These are phyloP conservation scores for Philereme vetulata DNA, from an alignment of 2,888 invertebrate species.

Conservation along the genomic window DNA sequence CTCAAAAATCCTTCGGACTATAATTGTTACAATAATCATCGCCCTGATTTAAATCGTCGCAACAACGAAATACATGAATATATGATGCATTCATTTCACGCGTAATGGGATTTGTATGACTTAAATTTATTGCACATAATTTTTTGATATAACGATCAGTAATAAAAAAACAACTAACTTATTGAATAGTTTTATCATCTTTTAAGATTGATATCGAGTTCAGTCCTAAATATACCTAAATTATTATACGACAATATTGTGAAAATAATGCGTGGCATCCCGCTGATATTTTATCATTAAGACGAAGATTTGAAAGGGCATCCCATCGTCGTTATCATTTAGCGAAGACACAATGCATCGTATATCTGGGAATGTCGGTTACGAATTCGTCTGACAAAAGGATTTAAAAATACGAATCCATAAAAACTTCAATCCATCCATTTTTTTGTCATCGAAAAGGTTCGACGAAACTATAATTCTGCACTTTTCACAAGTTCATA, in stretches of 20 bases:
- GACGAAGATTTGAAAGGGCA: slow-evolving; percentile 64
- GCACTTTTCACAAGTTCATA: slow-evolving; percentile 61
- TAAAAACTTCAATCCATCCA: slow-evolving; percentile 65
- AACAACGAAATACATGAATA: slow-evolving; percentile 11
- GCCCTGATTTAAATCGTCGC: slow-evolving; percentile 21
- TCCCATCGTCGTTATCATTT: slow-evolving; percentile 69
- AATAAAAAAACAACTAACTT: slow-evolving; percentile 27
- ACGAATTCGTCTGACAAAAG: slow-evolving; percentile 71
- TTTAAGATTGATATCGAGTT: slow-evolving; percentile 22
- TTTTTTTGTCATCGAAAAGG: slow-evolving; percentile 71
- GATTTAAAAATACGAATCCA: slow-evolving; percentile 71
- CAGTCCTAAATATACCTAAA: slow-evolving; percentile 51
- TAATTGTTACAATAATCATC: slow-evolving; percentile 36
- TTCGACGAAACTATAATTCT: slow-evolving; percentile 74
- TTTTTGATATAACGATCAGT: slow-evolving; percentile 20
- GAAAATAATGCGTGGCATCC: slow-evolving; percentile 73
- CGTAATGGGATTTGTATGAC: slow-evolving; percentile 4
- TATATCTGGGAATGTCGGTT: slow-evolving; percentile 82
- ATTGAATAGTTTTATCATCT: slow-evolving; percentile 26
- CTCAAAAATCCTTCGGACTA: slow-evolving; percentile 41
- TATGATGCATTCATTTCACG: slow-evolving; percentile 13
- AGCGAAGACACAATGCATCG: slow-evolving; percentile 69
- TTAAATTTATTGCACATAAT: slow-evolving; percentile 1
- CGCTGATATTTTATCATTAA: slow-evolving; percentile 80
- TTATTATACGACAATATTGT: slow-evolving; percentile 71